Percentiles rank a stretch among this genome's conserved stretches.
Conservation (phyloP, 2,113 vertebrate genomes). For the Notiomystis cincta region DNA sequence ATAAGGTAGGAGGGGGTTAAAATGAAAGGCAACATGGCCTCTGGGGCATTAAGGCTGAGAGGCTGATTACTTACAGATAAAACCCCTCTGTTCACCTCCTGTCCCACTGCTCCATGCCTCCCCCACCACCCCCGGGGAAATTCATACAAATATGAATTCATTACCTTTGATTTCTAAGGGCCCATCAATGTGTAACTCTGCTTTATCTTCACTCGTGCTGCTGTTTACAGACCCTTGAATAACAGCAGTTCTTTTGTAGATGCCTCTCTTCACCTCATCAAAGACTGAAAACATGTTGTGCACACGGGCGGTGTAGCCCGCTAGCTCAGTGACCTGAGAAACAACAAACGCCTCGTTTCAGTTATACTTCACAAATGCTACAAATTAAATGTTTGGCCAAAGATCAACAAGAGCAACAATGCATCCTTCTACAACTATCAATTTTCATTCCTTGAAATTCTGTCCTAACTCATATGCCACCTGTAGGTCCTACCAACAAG, state of each 20-base stretch:
- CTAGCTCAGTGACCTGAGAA: constrained; percentile 90
- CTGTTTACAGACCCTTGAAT: constrained; percentile 62
- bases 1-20: not conserved
- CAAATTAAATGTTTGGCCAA: not conserved
- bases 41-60: not conserved
- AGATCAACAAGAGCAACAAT: not conserved
- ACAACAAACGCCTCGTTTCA: constrained; percentile 4
- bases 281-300: constrained; percentile 96
- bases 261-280: constrained; percentile 89
- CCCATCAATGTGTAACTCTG: constrained; percentile 78
- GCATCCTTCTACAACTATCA: fast-evolving
- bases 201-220: constrained; percentile 68
- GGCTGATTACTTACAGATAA: not conserved
- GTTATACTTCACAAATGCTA: not conserved
- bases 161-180: constrained; percentile 90
- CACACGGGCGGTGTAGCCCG: constrained; percentile 93
- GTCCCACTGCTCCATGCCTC: not conserved
- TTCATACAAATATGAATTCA: not conserved
- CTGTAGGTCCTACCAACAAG: not conserved
- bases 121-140: not conserved
- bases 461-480: not conserved
- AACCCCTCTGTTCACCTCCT: not conserved
- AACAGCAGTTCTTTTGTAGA: constrained; percentile 86
- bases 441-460: not conserved
- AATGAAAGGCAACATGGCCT: not conserved